Base-by-base conservation (phyloP, 2,888 invertebrate genomes). In the Caenorhabditis zanzibari region DNA sequence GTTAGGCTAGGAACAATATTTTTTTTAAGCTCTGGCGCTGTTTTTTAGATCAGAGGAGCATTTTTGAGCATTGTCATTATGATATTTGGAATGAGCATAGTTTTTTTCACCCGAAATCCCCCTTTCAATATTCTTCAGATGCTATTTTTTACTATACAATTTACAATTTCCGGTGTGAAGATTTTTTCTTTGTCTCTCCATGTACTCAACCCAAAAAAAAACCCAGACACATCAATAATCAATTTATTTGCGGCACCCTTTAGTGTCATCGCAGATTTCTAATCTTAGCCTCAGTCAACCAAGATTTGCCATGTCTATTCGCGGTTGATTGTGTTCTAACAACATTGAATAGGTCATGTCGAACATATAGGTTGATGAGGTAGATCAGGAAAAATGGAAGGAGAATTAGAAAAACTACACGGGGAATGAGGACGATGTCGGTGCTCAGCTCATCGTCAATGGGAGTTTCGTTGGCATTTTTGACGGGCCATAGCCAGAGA, bases 281-380 rank as follows among this genome's bases (percentile, higher is more conserved):
- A 28, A 77, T 63, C 41, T 77, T 77, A 16, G 71, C 32, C 6
- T 71, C 56, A 24, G 44, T n/a, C 14, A 79, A 4, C 79, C 79
- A 79, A 16, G 63, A 19, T 35, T 64, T 32, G 5, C 56, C 71
- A 26, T 79, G 79, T n/a, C 79, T 41, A 12, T 32, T 19, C 28
- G 56, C 75, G 5, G 82, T 82, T 4, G 76, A 82, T 68, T 76
- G 35, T 3, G 76, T 59, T 38, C 82, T 49, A 0, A 76, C 68
- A 16, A 82, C 68, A 54, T 76, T 14, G 28, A 82, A 76, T 22
- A 82, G 52, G 38, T 76, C 22, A 35, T 76, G 59, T 54, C 72
- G 47, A 7, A 76, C 69, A 66, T 52, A 82, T 16, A 73, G 24
- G 47, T 66, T 59, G 10, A 76, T 35, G 16, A 82, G 52, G 22